phyloP scores from a whole-genome alignment of 2,888 invertebrate genomes.

The Charanyca ferruginea region DNA sequence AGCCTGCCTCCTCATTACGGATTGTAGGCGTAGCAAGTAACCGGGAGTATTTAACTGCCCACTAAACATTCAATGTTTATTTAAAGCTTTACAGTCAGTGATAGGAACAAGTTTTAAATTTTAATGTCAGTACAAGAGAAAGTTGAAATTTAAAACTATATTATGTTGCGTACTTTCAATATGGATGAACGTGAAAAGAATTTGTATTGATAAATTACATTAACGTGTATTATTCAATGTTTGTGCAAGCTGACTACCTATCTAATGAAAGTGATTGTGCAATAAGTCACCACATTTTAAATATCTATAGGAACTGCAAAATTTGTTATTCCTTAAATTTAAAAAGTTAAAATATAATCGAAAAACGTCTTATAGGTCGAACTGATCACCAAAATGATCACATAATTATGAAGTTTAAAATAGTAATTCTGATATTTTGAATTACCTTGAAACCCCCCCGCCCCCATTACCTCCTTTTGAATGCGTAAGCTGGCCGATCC shows the following conservation, averaged over 20 bases:
- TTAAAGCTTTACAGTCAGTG: slow-evolving; percentile 79
- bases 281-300: slow-evolving; percentile 8
- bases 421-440: not conserved
- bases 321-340: not conserved
- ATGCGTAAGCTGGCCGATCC: no score
- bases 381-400: slow-evolving; percentile 1
- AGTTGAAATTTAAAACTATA: slow-evolving; percentile 78
- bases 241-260: slow-evolving; percentile 4
- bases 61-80: slow-evolving; percentile 80
- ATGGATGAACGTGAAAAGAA: slow-evolving; percentile 76
- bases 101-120: slow-evolving; percentile 89
- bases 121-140: slow-evolving; percentile 86
- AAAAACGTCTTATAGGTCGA: slow-evolving; percentile 4
- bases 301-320: not conserved
- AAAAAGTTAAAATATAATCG: not conserved
- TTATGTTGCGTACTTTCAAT: slow-evolving; percentile 80
- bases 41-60: slow-evolving; percentile 85
- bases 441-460: no score
- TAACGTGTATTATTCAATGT: slow-evolving; percentile 46
- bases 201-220: slow-evolving; percentile 55
- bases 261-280: slow-evolving; percentile 16
- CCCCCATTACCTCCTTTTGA: no score
- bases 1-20: slow-evolving; percentile 78
- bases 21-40: slow-evolving; percentile 80
- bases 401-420: not conserved